A percentile compares a stretch with the other conserved stretches of the same genome.
These are phyloP conservation scores for Camptogramma bilineatum DNA, from an alignment of 2,888 invertebrate genomes.

Conservation along the genomic window DNA sequence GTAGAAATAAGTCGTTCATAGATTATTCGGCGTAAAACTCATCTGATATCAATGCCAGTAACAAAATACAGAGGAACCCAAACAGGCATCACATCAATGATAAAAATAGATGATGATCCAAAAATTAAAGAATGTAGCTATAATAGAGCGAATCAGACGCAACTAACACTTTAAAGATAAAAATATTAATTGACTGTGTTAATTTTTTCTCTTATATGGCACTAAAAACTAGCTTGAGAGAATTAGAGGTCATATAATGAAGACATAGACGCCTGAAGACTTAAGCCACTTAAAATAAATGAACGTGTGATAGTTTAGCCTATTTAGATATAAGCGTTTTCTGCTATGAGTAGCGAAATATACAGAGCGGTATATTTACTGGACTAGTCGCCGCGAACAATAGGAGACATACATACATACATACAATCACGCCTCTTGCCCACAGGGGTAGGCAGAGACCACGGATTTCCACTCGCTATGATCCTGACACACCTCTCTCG, in stretches of 20 bases:
- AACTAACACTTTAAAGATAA: too few species aligned
- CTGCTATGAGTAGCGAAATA: not conserved
- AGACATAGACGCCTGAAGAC: not conserved
- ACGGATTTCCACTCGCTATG: too few species aligned
- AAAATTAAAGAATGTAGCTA: not conserved
- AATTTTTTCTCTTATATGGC: not conserved
- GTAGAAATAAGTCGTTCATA: too few species aligned
- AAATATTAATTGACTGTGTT: not conserved
- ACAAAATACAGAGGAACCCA: not conserved
- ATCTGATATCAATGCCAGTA: not conserved
- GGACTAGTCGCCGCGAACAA: too few species aligned
- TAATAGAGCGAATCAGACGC: not conserved
- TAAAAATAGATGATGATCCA: not conserved
- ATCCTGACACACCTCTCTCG: too few species aligned
- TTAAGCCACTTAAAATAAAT: slow-evolving; percentile 2
- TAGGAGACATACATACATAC: too few species aligned
- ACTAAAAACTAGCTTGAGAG: not conserved
- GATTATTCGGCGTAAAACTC: too few species aligned
- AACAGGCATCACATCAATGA: not conserved
- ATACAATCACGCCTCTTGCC: too few species aligned
- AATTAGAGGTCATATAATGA: not conserved
- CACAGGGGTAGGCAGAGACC: too few species aligned
- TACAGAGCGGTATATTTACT: not conserved
- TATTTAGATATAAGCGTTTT: not conserved
- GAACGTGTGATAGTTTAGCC: not conserved